phyloP scores from a whole-genome alignment of 1,140 invertebrate genomes.

The Habropoda laboriosa region DNA sequence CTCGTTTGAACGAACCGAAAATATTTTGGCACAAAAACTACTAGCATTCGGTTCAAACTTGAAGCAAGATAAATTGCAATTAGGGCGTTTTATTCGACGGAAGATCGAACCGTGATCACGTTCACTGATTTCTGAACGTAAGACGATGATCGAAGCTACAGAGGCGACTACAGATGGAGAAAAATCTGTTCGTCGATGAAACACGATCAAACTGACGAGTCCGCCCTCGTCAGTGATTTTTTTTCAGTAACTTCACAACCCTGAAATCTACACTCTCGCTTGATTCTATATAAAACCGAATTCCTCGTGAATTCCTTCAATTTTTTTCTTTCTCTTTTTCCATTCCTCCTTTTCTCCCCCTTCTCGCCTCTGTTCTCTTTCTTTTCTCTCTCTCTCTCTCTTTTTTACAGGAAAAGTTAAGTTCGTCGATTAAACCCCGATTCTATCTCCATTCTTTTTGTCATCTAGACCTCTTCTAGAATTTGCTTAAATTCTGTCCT shows the following conservation, averaged over 20 bases:
- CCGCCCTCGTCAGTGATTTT: conserved; percentile 4
- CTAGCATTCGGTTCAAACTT: too few species aligned
- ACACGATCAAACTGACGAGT: conserved; percentile 23
- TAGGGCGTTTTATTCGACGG: neutral
- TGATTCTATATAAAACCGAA: conserved; percentile 52
- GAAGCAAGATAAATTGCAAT: too few species aligned
- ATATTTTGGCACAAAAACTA: too few species aligned
- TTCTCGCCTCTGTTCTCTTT: too few species aligned
- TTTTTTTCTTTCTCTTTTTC: neutral
- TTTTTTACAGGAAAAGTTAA: too few species aligned
- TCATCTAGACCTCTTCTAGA: too few species aligned
- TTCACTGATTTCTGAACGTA: neutral
- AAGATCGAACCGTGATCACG: too few species aligned
- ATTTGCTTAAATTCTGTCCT: neutral
- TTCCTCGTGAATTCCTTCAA: neutral
- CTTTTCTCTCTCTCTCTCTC: too few species aligned
- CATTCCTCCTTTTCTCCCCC: neutral
- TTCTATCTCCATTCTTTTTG: too few species aligned
- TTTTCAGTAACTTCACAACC: conserved; percentile 61
- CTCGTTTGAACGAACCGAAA: too few species aligned
- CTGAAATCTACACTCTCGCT: conserved; percentile 68
- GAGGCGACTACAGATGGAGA: neutral
- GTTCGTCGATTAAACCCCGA: too few species aligned
- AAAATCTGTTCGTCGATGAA: conserved; percentile 34
- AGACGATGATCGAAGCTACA: neutral